Conservation (phyloP, 2,888 invertebrate genomes). For the Liodrosophila aerea region DNA sequence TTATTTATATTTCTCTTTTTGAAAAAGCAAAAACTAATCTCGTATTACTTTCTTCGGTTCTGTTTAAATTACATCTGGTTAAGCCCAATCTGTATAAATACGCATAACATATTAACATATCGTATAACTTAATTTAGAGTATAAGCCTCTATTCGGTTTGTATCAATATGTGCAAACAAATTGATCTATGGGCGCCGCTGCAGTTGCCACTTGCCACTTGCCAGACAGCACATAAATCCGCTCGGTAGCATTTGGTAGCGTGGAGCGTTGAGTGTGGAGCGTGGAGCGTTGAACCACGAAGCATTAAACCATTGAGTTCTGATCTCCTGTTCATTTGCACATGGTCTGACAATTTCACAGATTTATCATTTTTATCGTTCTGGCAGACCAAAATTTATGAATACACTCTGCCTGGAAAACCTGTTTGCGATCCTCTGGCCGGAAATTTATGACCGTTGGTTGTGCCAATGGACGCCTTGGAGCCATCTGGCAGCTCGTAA, state of each 20-base stretch:
- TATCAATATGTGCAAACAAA: neutral
- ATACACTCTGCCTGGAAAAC: constrained; percentile 41
- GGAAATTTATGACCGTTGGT: constrained; percentile 36
- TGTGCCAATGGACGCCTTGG: neutral
- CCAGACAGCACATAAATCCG: constrained; percentile 59
- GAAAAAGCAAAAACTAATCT: too few species aligned
- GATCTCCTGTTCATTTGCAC: constrained; percentile 66
- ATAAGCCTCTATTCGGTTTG: constrained; percentile 9
- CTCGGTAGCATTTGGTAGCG: constrained; percentile 18
- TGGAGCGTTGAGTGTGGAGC: constrained; percentile 11
- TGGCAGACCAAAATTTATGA: constrained; percentile 58
- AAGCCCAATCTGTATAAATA: too few species aligned
- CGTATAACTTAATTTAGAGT: too few species aligned
- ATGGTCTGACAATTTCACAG: constrained; percentile 50
- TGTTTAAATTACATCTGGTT: too few species aligned
- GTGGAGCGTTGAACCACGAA: constrained; percentile 20
- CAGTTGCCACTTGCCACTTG: constrained; percentile 58
- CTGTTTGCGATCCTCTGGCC: constrained; percentile 39
- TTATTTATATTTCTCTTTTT: too few species aligned
- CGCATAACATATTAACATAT: too few species aligned
- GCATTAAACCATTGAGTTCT: constrained; percentile 21
- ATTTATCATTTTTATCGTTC: constrained; percentile 66
- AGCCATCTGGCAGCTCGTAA: constrained; percentile 7
- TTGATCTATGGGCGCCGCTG: constrained; percentile 41
- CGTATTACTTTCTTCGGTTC: too few species aligned